These are phyloP conservation scores for Pseudois nayaur DNA, from an alignment of 2,113 vertebrate genomes.

Conservation along the genomic window DNA sequence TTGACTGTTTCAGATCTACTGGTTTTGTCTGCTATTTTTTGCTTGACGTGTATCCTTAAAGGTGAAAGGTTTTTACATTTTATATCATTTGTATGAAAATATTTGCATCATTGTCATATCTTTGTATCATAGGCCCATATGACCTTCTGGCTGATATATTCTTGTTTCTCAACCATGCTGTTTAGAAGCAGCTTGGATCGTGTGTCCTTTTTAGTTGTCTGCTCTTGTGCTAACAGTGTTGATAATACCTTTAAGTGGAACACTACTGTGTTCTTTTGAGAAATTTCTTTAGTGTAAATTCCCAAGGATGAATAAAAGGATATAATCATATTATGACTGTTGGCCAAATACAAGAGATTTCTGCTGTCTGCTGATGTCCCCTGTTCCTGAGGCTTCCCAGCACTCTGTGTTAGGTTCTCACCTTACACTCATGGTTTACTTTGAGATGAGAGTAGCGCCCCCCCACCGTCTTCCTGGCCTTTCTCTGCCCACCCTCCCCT, in stretches of 20 bases:
- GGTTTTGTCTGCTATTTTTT: not conserved
- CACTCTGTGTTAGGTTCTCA: not conserved
- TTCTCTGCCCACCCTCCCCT: not conserved
- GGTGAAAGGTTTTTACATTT: not conserved
- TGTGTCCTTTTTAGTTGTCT: not conserved
- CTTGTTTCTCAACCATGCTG: not conserved
- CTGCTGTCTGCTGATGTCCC: not conserved
- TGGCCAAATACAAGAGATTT: not conserved
- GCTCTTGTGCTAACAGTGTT: not conserved
- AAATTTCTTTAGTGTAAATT: not conserved
- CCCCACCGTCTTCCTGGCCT: not conserved
- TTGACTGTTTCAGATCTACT: not conserved
- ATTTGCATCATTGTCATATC: not conserved
- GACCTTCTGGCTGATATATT: not conserved
- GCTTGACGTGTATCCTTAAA: not conserved
- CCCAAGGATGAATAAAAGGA: not conserved
- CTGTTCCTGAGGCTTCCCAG: not conserved
- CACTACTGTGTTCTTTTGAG: not conserved
- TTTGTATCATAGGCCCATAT: not conserved
- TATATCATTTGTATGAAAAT: not conserved
- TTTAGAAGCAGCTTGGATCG: not conserved
- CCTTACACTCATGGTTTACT: not conserved
- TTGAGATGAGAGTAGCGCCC: not conserved
- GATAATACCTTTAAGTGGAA: not conserved
- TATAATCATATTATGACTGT: not conserved